Percentiles rank a stretch among this genome's conserved stretches.
Conservation (phyloP, 2,113 vertebrate genomes). For the Nothocercus julius region DNA sequence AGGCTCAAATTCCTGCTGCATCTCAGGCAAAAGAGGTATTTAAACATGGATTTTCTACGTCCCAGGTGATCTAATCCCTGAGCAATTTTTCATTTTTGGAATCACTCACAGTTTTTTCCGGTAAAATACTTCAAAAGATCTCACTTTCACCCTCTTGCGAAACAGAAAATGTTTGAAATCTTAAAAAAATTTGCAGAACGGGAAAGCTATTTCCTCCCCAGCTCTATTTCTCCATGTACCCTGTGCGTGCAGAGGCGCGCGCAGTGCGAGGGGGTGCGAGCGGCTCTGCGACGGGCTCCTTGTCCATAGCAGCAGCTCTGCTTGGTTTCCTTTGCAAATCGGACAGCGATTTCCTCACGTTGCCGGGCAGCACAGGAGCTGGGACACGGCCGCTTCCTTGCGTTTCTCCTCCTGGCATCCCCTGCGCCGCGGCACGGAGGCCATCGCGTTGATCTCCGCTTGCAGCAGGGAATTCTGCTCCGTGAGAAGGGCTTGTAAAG, state of each 20-base stretch:
- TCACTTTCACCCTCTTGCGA: background rate
- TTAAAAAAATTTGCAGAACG: background rate
- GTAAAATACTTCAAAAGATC: background rate
- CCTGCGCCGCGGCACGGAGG: background rate
- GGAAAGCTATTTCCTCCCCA: conserved; percentile 8
- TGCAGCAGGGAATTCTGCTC: background rate
- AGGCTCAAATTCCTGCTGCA: background rate
- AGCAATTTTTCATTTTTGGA: background rate
- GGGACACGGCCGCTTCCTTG: background rate
- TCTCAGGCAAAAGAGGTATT: background rate
- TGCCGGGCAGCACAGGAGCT: no score
- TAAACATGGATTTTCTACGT: background rate
- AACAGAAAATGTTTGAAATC: background rate
- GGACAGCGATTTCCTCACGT: background rate
- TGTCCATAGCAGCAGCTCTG: background rate
- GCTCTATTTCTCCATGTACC: background rate
- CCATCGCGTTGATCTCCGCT: background rate
- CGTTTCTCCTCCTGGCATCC: background rate
- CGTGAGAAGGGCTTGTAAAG: background rate
- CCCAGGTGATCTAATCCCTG: background rate
- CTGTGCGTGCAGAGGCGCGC: background rate
- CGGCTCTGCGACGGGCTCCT: background rate
- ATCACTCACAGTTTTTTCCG: background rate
- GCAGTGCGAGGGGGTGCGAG: no score
- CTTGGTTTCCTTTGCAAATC: background rate